Evolutionary conservation across 2,113 vertebrate species (phyloP).

Genomic region (Ailuropoda melanoleuca): DNA sequence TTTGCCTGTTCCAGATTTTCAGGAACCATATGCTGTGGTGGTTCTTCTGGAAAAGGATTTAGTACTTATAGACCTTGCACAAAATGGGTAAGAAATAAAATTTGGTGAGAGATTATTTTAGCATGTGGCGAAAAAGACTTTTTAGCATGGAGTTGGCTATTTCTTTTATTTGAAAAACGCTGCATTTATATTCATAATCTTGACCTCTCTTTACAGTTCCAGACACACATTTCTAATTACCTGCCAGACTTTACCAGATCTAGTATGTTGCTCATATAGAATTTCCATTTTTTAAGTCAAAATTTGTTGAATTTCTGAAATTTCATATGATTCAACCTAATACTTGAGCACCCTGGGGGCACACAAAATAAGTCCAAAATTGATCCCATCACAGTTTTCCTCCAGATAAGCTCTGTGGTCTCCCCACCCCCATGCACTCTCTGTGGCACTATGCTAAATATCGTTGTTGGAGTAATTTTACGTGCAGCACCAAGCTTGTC

Average conservation of each 20-base stretch:
- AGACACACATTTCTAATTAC: not conserved
- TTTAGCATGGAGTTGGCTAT: not conserved
- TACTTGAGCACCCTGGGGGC: not conserved
- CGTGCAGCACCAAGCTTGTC: not conserved
- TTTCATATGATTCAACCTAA: not conserved
- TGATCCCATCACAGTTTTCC: not conserved
- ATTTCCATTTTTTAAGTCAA: constrained; percentile 2
- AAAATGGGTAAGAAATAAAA: constrained; percentile 93
- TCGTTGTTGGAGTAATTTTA: not conserved
- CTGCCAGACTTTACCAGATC: not conserved
- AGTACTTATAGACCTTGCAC: constrained; percentile 99
- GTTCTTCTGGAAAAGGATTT: constrained; percentile 99
- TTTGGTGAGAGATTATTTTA: not conserved
- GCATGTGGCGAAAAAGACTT: not conserved
- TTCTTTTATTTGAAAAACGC: constrained; percentile 9
- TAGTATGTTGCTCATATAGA: not conserved
- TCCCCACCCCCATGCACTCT: not conserved
- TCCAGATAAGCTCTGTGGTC: not conserved
- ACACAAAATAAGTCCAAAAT: not conserved
- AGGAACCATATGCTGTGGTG: constrained; percentile 98
- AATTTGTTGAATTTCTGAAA: constrained; percentile 38
- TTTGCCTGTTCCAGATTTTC: constrained; percentile 91
- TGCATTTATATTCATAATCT: not conserved
- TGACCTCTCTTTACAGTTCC: not conserved
- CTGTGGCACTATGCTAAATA: not conserved